Percentiles rank a stretch among this genome's conserved stretches.
These are phyloP conservation scores for Microtus oregoni DNA, from an alignment of 2,113 vertebrate species.

Conservation along the genomic window DNA sequence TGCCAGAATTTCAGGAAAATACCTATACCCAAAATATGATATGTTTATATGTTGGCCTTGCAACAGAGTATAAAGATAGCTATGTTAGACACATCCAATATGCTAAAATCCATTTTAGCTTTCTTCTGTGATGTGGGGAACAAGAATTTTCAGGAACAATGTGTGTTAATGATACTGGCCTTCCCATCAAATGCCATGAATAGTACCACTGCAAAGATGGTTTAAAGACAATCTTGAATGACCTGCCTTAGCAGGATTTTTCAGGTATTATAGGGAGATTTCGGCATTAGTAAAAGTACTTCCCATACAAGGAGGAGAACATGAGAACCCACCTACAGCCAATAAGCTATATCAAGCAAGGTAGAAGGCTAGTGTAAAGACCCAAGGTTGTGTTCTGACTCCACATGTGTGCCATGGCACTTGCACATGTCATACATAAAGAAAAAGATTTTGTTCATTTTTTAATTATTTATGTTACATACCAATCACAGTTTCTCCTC, in stretches of 20 bases:
- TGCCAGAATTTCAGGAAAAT: neutral
- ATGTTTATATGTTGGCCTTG: neutral
- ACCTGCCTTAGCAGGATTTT: neutral
- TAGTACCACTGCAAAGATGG: neutral
- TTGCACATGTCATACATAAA: neutral
- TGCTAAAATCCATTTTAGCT: conserved; percentile 5
- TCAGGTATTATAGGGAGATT: neutral
- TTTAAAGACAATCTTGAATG: neutral
- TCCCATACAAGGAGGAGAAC: neutral
- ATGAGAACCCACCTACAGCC: neutral
- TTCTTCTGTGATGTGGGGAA: neutral
- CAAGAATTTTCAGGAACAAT: neutral
- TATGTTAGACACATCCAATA: neutral
- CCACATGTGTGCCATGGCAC: neutral
- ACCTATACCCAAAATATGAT: neutral
- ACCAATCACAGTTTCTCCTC: too few species aligned
- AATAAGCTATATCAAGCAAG: neutral
- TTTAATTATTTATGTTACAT: too few species aligned
- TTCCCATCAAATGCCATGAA: neutral
- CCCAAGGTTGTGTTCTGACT: neutral
- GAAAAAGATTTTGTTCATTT: neutral
- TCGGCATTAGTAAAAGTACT: neutral
- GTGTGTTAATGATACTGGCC: neutral
- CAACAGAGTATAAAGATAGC: neutral
- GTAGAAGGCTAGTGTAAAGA: neutral